These are phyloP conservation scores for Pelecanus crispus DNA, from an alignment of 2,113 vertebrate genomes.

Conservation along the genomic window DNA sequence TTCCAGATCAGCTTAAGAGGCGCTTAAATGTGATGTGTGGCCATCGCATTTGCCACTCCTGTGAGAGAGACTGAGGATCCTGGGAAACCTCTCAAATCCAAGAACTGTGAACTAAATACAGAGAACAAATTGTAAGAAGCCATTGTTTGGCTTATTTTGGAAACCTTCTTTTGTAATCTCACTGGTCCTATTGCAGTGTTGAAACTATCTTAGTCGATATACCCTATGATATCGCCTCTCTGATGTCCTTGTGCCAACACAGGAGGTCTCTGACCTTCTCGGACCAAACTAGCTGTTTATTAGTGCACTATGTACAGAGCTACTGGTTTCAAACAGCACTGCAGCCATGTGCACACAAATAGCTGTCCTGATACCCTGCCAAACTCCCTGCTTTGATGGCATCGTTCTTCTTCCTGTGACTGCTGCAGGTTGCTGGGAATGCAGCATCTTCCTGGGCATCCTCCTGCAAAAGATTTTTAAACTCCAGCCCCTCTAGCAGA, in stretches of 20 bases:
- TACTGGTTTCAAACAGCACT: background rate
- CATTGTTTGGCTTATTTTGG: background rate
- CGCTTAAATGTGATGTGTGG: background rate
- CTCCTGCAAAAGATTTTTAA: background rate
- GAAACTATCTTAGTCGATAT: background rate
- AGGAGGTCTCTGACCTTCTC: background rate
- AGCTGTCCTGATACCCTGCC: background rate
- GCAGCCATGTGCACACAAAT: background rate
- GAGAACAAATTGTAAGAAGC: background rate
- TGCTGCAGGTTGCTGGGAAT: background rate
- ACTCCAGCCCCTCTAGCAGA: background rate
- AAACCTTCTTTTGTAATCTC: background rate
- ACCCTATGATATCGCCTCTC: background rate
- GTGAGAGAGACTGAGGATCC: background rate
- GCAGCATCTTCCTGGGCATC: background rate
- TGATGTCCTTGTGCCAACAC: background rate
- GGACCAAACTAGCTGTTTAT: background rate
- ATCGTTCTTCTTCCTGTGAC: background rate
- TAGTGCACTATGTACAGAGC: background rate
- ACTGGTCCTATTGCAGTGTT: rapidly evolving
- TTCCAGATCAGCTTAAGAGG: background rate
- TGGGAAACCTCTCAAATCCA: background rate
- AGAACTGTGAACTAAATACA: background rate
- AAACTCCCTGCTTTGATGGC: rapidly evolving
- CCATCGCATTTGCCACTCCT: rapidly evolving